phyloP scores from a whole-genome alignment of 2,888 invertebrate genomes.

The Orgyia antiqua region DNA sequence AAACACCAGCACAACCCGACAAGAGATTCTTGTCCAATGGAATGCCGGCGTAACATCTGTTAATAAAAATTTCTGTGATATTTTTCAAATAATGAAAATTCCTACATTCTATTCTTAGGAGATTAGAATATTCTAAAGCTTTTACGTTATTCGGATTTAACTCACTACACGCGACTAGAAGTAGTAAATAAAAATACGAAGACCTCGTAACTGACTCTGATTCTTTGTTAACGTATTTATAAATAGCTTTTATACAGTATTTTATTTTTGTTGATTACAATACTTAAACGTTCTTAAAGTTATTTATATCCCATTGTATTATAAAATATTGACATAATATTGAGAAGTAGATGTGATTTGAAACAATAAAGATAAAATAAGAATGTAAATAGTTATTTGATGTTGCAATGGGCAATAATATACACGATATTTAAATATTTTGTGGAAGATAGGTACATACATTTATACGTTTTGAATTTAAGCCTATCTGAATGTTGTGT shows the following conservation, averaged over 20 bases:
- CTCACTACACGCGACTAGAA: constrained; percentile 19
- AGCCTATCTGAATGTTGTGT: no score
- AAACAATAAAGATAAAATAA: constrained; percentile 15
- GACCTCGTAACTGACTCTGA: constrained; percentile 20
- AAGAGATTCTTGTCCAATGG: constrained; percentile 27
- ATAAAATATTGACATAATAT: constrained; percentile 11
- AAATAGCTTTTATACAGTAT: constrained; percentile 21
- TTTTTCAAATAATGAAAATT: constrained; percentile 26
- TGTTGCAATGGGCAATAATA: constrained; percentile 2
- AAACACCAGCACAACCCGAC: constrained; percentile 38
- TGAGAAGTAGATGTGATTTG: constrained; percentile 8
- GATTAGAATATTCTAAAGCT: constrained; percentile 16
- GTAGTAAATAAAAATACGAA: constrained; percentile 26
- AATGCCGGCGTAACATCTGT: constrained; percentile 39
- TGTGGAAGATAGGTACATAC: no score
- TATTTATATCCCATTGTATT: constrained; percentile 16
- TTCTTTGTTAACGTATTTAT: constrained; percentile 27
- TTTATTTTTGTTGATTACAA: constrained; percentile 27
- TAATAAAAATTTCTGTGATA: constrained; percentile 34
- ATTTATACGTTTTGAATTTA: no score
- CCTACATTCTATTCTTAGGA: constrained; percentile 26
- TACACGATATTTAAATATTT: no score
- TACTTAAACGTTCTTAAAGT: constrained; percentile 8
- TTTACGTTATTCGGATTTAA: constrained; percentile 22
- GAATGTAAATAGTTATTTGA: constrained; percentile 7